Conservation (phyloP, 2,113 vertebrate species). For the Halichoerus grypus region DNA sequence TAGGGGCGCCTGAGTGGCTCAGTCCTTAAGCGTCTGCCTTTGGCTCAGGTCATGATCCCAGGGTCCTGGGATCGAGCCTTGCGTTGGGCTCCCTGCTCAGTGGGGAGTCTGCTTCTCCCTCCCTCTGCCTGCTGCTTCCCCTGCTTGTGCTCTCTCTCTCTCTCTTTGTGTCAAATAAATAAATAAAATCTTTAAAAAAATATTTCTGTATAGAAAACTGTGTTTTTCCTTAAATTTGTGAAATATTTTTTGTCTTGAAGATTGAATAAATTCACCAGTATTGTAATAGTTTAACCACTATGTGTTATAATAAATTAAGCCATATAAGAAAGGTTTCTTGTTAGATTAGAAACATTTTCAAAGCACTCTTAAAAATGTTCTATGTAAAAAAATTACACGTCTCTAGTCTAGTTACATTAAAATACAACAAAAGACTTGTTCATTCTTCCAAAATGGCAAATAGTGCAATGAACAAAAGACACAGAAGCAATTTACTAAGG, state of each 20-base stretch:
- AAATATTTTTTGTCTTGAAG: constrained; percentile 22
- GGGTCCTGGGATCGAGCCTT: background rate
- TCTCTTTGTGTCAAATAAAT: background rate
- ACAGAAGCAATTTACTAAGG: background rate
- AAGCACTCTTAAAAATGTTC: background rate
- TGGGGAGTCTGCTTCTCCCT: background rate
- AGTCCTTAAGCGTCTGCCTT: background rate
- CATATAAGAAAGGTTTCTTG: background rate
- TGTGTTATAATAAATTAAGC: background rate
- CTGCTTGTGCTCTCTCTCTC: background rate
- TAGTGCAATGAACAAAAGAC: background rate
- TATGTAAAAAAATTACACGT: background rate
- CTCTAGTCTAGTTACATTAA: background rate
- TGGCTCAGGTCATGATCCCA: background rate
- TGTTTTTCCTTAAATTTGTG: constrained; percentile 4
- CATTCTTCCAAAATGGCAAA: background rate
- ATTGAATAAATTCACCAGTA: background rate
- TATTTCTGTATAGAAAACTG: constrained; percentile 11
- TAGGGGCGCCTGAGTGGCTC: background rate
- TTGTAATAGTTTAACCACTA: background rate
- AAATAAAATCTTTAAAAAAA: background rate
- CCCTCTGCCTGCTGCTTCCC: background rate
- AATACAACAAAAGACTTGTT: background rate
- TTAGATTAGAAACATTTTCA: background rate
- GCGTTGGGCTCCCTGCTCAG: background rate